A percentile compares a stretch with the other conserved stretches of the same genome.
Conservation (phyloP, 2,797 vertebrate genomes). For the Leptoclinus maculatus region DNA sequence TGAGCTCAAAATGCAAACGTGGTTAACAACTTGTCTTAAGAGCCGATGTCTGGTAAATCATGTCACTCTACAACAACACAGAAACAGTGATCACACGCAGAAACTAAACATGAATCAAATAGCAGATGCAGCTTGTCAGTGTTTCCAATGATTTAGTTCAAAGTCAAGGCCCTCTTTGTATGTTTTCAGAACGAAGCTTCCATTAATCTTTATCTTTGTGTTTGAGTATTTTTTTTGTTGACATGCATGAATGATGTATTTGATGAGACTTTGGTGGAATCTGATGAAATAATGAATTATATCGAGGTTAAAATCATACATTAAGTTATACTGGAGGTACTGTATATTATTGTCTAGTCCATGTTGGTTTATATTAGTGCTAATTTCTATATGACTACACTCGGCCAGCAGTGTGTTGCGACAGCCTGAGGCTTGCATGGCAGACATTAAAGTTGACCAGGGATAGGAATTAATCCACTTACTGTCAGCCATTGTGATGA, state of each 20-base stretch:
- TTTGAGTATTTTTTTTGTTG: neutral
- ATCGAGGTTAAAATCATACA: neutral
- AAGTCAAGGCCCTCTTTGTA: neutral
- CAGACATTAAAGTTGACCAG: slow-evolving; percentile 63
- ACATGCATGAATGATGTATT: neutral
- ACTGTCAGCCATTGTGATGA: slow-evolving; percentile 36
- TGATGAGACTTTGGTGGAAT: neutral
- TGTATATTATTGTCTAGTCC: neutral
- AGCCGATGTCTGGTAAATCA: no score
- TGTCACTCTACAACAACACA: neutral
- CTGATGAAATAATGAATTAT: neutral
- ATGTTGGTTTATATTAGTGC: neutral
- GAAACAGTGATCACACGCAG: neutral
- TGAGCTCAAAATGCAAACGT: no score
- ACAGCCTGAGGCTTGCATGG: slow-evolving; percentile 13
- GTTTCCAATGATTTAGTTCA: neutral
- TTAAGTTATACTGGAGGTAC: no score
- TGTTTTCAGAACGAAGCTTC: neutral
- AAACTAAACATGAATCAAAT: neutral
- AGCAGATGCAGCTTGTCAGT: neutral
- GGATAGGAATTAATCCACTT: slow-evolving; percentile 70
- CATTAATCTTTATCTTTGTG: neutral
- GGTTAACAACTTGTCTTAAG: no score
- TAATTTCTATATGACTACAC: neutral
- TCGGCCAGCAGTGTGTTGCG: slow-evolving; percentile 13